Percentiles rank a stretch among this genome's conserved stretches.
phyloP scores from a whole-genome alignment of 2,113 vertebrate genomes.

The Vulpes ferrilata region DNA sequence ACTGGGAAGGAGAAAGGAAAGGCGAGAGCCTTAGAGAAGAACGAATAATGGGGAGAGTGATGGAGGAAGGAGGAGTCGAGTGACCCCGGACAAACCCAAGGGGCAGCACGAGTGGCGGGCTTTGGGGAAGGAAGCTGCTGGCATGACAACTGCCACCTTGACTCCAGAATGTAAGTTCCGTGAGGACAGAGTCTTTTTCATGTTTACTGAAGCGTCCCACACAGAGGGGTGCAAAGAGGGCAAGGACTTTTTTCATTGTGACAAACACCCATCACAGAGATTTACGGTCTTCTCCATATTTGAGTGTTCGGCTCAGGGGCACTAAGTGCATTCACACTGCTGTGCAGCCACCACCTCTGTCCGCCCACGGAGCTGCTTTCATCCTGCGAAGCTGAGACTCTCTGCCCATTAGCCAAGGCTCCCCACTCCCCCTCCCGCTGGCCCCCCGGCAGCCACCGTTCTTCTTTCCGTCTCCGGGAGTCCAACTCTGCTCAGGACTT shows the following conservation, averaged over 20 bases:
- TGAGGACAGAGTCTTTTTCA: background rate
- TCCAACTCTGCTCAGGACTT: background rate
- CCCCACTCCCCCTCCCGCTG: too few species aligned
- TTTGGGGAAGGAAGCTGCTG: background rate
- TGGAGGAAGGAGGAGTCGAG: too few species aligned
- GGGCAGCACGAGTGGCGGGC: accelerated
- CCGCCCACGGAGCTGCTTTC: background rate
- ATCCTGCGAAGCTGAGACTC: background rate
- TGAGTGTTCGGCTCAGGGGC: background rate
- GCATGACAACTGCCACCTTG: background rate
- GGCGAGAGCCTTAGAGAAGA: background rate
- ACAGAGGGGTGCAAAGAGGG: background rate
- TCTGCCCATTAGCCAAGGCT: background rate
- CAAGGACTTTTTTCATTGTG: background rate
- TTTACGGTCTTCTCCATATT: background rate
- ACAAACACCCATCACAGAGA: background rate
- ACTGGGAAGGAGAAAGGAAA: background rate
- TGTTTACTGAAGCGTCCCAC: background rate
- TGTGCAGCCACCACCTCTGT: background rate
- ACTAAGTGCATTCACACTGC: background rate
- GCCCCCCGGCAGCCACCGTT: background rate
- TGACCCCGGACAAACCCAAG: background rate
- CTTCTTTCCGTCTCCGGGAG: background rate
- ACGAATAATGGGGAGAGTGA: background rate
- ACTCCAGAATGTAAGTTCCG: background rate